These are phyloP conservation scores for Clavelina lepadiformis DNA, from an alignment of 23 tunicate genomes.

Conservation along the genomic window DNA sequence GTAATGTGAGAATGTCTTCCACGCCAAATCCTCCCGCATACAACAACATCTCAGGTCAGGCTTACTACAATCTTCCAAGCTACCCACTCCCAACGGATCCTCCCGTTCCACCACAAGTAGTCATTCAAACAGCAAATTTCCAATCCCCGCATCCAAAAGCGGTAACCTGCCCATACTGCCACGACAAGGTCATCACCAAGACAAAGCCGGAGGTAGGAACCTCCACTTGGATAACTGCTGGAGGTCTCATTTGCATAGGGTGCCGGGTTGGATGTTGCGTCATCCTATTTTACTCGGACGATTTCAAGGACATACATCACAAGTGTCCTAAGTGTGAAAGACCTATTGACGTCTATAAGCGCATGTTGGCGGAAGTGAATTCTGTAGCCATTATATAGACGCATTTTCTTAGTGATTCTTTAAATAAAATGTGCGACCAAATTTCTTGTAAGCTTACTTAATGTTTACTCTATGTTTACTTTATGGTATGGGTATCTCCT, in stretches of 20 bases:
- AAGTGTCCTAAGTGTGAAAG: slow-evolving; percentile 28
- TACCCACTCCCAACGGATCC: too few relatives aligned
- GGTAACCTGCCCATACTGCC: slow-evolving; percentile 20
- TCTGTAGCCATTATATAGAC: too few relatives aligned
- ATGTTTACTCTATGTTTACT: too few relatives aligned
- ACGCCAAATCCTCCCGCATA: too few relatives aligned
- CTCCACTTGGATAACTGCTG: slow-evolving; percentile 25
- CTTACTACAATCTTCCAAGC: too few relatives aligned
- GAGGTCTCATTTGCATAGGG: slow-evolving; percentile 22
- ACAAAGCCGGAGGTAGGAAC: slow-evolving; percentile 18
- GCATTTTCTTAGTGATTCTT: too few relatives aligned
- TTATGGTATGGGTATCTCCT: too few relatives aligned
- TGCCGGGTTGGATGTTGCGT: slow-evolving; percentile 41
- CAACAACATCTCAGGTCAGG: too few relatives aligned
- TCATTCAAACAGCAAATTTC: neutral
- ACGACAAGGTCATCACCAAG: slow-evolving; percentile 5
- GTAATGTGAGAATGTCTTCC: too few relatives aligned
- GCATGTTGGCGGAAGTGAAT: too few relatives aligned
- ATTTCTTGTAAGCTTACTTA: too few relatives aligned
- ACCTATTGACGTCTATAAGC: slow-evolving; percentile 22
- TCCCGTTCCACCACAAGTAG: neutral
- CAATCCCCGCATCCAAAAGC: neutral
- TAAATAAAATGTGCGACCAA: too few relatives aligned
- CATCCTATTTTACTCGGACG: slow-evolving; percentile 29
- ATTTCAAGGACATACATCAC: slow-evolving; percentile 28